A percentile compares a stretch with the other conserved stretches of the same genome.
These are phyloP conservation scores for Pachycephus smyrnensis DNA, from an alignment of 2,888 invertebrate genomes.

Conservation along the genomic window DNA sequence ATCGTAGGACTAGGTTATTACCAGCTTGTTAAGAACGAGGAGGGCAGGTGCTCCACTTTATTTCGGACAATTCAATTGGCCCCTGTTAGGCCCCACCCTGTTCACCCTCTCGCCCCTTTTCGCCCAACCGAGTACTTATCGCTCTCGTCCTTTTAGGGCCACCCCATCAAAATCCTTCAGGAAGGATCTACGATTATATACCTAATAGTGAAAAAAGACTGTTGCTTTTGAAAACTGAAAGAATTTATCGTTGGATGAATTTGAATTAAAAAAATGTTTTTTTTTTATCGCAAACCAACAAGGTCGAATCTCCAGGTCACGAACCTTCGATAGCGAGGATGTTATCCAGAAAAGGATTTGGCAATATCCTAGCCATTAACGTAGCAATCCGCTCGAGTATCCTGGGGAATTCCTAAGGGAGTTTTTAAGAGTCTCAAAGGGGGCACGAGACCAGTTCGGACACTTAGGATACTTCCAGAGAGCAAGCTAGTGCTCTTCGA, in stretches of 20 bases:
- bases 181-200: not conserved
- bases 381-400: not conserved
- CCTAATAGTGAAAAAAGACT: not conserved
- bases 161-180: conserved; percentile 5
- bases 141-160: conserved; percentile 7
- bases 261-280: not conserved
- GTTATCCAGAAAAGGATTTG: not conserved
- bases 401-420: not conserved
- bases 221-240: not conserved
- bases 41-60: conserved; percentile 64
- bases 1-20: conserved; percentile 57
- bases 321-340: no score
- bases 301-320: not conserved
- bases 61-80: conserved; percentile 65
- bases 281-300: not conserved
- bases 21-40: conserved; percentile 57
- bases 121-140: conserved; percentile 34
- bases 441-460: not conserved
- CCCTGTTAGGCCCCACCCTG: conserved; percentile 39
- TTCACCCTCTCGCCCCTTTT: conserved; percentile 36
- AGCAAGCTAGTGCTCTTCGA: not conserved
- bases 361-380: not conserved
- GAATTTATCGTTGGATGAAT: not conserved
- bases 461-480: not conserved
- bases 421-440: not conserved